Evolutionary conservation across 2,888 invertebrate species (phyloP), one percentile per base, ranked within the genome.

Genomic region (Arctia plantaginis): DNA sequence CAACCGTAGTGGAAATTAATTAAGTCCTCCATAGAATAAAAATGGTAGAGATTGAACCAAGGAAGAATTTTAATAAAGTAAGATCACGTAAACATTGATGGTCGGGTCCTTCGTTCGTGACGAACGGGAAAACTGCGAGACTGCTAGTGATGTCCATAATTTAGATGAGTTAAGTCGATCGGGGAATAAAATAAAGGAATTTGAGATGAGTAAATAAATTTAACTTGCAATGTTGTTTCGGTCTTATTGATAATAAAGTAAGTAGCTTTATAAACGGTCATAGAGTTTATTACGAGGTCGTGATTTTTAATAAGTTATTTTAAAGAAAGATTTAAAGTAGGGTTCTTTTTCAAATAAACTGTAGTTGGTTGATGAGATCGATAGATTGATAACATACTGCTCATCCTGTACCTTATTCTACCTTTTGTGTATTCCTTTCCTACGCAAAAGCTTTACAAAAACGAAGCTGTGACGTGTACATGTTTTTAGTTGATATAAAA

Each of bases 31-130:
- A 86, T 89, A 90, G 90, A 90, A 89, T 85, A 87, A 90, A 89
- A 88, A 87, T 84, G 81, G 81, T 84, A 78, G 89, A 91, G 88
- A 90, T 89, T 88, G 89, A 89, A 87, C 85, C 86, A 89, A 91
- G 89, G 85, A 88, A 88, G 92, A 93, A 93, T 94, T 94, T 94
- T 94, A 94, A 94, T 94, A 94, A 93, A 92, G 90, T 83, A 87
- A 84, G 88, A 91, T 92, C 94, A 93, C 93, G 94, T 93, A 93
- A 93, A 93, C 93, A 93, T 90, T 91, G 93, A 92, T 89, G 88
- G 90, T n/a, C 82, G 77, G 78, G 85, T 67, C 76, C 72, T 73
- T 55, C 51, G 69, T 70, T 41, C 74, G 82, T 77, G 59, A 70
- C 78, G 69, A 75, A 76, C 76, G 69, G 69, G 77, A 67, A 75